These are phyloP conservation scores for Pherbina coryleti DNA, from an alignment of 2,888 invertebrate species.

Conservation along the genomic window DNA sequence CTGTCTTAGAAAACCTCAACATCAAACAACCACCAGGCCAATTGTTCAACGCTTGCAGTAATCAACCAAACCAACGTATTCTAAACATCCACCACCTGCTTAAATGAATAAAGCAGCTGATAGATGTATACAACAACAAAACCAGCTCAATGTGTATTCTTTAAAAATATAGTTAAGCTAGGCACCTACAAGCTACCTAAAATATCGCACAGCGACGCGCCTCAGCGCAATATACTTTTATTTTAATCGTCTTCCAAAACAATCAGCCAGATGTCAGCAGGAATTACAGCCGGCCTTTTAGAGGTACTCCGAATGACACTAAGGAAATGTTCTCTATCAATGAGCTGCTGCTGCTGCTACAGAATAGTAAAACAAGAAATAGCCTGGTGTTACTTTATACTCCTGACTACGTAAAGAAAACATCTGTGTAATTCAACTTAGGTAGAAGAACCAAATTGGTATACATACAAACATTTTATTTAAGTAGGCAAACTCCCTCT, in stretches of 20 bases:
- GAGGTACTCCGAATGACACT: background rate
- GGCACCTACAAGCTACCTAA: conserved; percentile 21
- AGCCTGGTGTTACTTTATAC: too few species aligned
- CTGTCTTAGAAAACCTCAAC: background rate
- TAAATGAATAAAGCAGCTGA: conserved; percentile 27
- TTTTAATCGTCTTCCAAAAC: background rate
- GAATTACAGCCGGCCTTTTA: conserved; percentile 16
- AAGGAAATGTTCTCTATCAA: background rate
- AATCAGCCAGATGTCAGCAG: conserved; percentile 1
- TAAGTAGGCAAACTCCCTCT: too few species aligned
- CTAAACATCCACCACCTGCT: conserved; percentile 30
- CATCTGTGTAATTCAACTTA: too few species aligned
- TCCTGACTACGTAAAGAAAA: too few species aligned
- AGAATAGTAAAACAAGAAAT: too few species aligned
- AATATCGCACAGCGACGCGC: background rate
- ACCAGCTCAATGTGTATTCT: background rate
- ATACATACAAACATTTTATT: too few species aligned
- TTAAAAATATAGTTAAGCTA: background rate
- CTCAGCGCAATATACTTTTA: background rate
- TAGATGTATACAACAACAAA: conserved; percentile 8
- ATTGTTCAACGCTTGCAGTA: conserved; percentile 12
- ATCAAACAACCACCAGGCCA: conserved; percentile 20
- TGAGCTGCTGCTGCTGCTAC: too few species aligned
- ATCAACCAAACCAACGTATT: conserved; percentile 15
- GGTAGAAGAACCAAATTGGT: too few species aligned